Evolutionary conservation across 2,797 vertebrate species (phyloP).

Genomic region (Neostethus bicornis): DNA sequence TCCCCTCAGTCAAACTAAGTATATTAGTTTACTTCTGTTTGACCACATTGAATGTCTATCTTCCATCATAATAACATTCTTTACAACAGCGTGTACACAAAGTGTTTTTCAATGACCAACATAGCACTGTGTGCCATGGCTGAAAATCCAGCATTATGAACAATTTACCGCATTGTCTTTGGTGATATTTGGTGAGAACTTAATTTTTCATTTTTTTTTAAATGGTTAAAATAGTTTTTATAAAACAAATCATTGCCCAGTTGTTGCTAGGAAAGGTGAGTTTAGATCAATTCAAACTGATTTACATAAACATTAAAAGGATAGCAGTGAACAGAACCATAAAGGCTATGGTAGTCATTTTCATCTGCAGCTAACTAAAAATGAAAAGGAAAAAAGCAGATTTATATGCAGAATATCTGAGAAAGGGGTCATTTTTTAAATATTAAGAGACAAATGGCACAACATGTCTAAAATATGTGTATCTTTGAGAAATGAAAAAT

Average conservation of each 20-base stretch:
- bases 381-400: slow-evolving; percentile 14
- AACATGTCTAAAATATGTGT: slow-evolving; percentile 12
- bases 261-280: too few relatives aligned
- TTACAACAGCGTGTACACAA: neutral
- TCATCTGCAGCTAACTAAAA: slow-evolving; percentile 14
- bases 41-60: neutral
- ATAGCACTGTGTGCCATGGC: neutral
- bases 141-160: neutral
- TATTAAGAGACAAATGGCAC: slow-evolving; percentile 26
- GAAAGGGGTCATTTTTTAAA: slow-evolving; percentile 11
- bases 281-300: too few relatives aligned
- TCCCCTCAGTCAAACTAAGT: slow-evolving; percentile 5
- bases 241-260: too few relatives aligned
- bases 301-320: slow-evolving; percentile 11
- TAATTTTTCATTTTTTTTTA: slow-evolving; percentile 8
- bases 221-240: too few relatives aligned
- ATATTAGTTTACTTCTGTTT: slow-evolving; percentile 7
- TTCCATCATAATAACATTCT: neutral
- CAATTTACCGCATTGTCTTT: neutral
- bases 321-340: slow-evolving; percentile 8
- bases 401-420: slow-evolving; percentile 3
- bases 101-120: too few relatives aligned
- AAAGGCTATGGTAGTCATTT: too few relatives aligned
- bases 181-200: neutral
- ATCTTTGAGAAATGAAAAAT: slow-evolving; percentile 8